Evolutionary conservation across 2,113 vertebrate genomes (phyloP), one percentile per base, ranked within the genome.

Genomic region (Thalassarche chlororhynchos): DNA sequence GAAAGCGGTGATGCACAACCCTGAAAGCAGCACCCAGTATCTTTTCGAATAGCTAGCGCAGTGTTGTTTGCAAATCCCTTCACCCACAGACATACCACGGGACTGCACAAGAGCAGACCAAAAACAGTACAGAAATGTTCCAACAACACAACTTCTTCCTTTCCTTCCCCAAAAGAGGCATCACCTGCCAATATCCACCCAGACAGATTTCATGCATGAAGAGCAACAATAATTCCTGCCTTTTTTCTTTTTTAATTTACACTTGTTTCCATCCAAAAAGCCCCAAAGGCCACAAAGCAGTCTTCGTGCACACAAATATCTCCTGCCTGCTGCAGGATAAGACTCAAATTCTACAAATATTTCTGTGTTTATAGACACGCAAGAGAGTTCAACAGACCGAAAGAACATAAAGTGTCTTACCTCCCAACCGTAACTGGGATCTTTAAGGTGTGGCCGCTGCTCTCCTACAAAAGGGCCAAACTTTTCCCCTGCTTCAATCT

Each of bases 401-500:
- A 94, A 79, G 71, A 89, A 94, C 17, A 65, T 32, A 12, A 28
- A 72, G 49, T 46, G 78, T 97, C 99, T 98, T 99, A 99, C 99
- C 99, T 99, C 99, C 99, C 99, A 99, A 97, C 99, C 99, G 8
- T 98, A 99, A 88, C 95, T 97, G 57, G 98, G 98, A 72, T 99
- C 98, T 94, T 98, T 98, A 66, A 99, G 98, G 93, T 95, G 97
- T 61, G 98, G 91, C 34, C 96, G 97, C 84, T 98, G 99, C 95
- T 99, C 99, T 96, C 99, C 99, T 58, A 99, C 94, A 36, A 99
- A 99, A n/a, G 99, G 99, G 96, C 99, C 99, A 87, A 99, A 99
- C 77, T 98, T 99, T 96, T 99, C 99, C 24, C 99, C 99, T 11
- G 96, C 96, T 95, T 99, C 98, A 93, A 99, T 98, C 97, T 98